These are phyloP conservation scores for Syritta pipiens DNA, from an alignment of 2,888 invertebrate species.

Conservation along the genomic window DNA sequence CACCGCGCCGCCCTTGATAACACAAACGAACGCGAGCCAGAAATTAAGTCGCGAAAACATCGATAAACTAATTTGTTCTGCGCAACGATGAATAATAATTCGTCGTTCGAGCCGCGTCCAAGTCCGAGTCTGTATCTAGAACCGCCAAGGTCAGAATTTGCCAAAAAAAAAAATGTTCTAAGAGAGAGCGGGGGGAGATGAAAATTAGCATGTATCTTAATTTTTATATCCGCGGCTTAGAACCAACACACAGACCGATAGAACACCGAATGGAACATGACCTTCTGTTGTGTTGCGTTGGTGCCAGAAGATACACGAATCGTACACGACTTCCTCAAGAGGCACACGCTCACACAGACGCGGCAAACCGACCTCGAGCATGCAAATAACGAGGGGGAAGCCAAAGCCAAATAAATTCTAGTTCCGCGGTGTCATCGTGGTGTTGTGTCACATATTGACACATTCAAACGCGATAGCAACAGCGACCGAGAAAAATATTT, in stretches of 20 bases:
- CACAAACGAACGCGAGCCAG: neutral
- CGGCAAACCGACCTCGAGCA: constrained; percentile 32
- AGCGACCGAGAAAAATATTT: neutral
- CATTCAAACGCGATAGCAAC: constrained; percentile 33
- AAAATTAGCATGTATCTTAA: constrained; percentile 47
- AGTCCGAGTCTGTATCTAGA: constrained; percentile 18
- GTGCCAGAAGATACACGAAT: constrained; percentile 2
- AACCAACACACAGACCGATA: constrained; percentile 15
- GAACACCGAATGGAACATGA: constrained; percentile 17
- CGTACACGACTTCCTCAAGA: constrained; percentile 64
- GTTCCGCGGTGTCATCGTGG: constrained; percentile 60
- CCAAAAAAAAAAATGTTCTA: constrained; percentile 40
- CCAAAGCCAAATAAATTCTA: constrained; percentile 39
- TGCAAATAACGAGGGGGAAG: constrained; percentile 39
- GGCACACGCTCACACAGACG: constrained; percentile 3
- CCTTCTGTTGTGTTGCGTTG: constrained; percentile 35
- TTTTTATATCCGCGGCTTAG: constrained; percentile 38
- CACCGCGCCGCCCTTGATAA: neutral
- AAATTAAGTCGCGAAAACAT: constrained; percentile 11
- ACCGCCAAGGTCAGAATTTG: constrained; percentile 48
- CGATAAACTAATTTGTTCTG: constrained; percentile 28
- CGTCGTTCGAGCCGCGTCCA: neutral
- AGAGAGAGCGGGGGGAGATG: neutral
- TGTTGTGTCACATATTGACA: constrained; percentile 56
- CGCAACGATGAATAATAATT: constrained; percentile 41